Evolutionary conservation across 2,888 invertebrate genomes (phyloP), one percentile per base, ranked within the genome.

Genomic region (Acronicta alni): DNA sequence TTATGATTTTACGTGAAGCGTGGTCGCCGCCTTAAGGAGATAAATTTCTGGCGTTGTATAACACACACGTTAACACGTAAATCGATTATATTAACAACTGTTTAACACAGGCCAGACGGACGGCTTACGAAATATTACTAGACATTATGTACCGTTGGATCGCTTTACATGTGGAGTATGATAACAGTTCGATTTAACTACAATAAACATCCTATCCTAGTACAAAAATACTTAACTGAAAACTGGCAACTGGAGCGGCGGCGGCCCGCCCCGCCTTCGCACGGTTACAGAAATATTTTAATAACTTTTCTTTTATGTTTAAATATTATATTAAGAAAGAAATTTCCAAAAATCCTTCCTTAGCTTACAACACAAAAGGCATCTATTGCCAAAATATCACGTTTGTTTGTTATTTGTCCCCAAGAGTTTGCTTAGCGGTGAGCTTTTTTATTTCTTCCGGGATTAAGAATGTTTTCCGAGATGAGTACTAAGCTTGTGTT

Each of bases 71-170:
- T 54, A 51, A 45, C 51, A 57, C 39, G 44, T 66, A 51, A 62
- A 57, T 55, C 53, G 45, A 60, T 53, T 54, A 57, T 54, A 57
- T 53, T 39, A 63, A 60, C 48, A 70, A 59, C 45, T 45, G 47
- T 56, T 18, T n/a, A 45, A 18, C 52, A 46, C 37, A 18, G 17
- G 17, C 53, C 67, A 67, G 54, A 66, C 62, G 67, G 56, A 41
- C 17, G 20, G 46, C 43, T 35, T 9, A 66, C 51, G 32, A 47
- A 47, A 53, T 47, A 54, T 58, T 48, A 45, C 43, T 18, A 47
- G 57, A 39, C 53, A 16, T 35, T 30, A 35, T 47, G 30, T 42
- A 17, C 30, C 26, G 16, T 10, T 9, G n/a, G 44, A 8, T 23
- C 32, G 20, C 4, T 23, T 30, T n/a, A 37, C 15, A 37, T 43